These are phyloP conservation scores for Caradrina clavipalpis DNA, from an alignment of 2,888 invertebrate species.

Conservation along the genomic window DNA sequence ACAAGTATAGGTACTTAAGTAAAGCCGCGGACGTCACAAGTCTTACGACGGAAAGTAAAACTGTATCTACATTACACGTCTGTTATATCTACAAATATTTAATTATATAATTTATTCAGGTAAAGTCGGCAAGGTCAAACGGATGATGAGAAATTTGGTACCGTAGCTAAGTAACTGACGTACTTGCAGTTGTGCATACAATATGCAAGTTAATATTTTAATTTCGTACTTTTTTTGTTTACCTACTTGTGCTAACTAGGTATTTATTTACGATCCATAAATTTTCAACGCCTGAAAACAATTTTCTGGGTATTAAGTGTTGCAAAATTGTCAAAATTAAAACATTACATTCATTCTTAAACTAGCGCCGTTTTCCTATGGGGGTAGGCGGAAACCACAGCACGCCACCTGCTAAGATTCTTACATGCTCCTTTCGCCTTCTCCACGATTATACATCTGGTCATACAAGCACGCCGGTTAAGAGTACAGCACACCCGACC, in stretches of 20 bases:
- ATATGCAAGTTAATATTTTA: conserved; percentile 22
- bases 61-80: background rate
- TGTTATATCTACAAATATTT: conserved; percentile 8
- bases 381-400: too few species aligned
- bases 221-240: conserved; percentile 5
- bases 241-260: background rate
- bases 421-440: too few species aligned
- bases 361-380: too few species aligned
- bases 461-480: too few species aligned
- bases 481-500: too few species aligned
- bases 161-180: conserved; percentile 14
- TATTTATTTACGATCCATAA: background rate
- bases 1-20: too few species aligned
- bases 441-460: too few species aligned
- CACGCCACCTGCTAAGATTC: too few species aligned
- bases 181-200: conserved; percentile 46
- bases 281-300: background rate
- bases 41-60: background rate
- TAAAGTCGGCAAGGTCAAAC: conserved; percentile 7
- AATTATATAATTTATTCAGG: conserved; percentile 6
- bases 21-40: background rate
- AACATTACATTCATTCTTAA: too few species aligned
- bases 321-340: background rate
- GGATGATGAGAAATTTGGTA: conserved; percentile 26
- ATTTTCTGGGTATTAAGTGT: background rate